These are phyloP conservation scores for Protobothrops mucrosquamatus DNA, from an alignment of 2,113 vertebrate species.

Conservation along the genomic window DNA sequence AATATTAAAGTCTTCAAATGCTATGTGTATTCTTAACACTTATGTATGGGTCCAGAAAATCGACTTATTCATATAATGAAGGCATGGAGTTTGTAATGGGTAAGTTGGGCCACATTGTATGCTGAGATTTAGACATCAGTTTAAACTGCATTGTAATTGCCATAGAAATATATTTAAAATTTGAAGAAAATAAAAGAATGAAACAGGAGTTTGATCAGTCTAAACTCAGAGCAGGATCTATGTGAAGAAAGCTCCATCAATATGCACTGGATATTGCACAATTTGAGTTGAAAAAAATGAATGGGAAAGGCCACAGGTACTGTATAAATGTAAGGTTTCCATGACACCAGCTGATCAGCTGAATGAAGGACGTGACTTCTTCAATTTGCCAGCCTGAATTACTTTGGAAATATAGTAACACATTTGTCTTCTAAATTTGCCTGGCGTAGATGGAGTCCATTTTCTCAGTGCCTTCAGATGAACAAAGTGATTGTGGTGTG, in stretches of 20 bases:
- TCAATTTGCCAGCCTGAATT: slow-evolving; percentile 44
- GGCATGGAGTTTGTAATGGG: neutral
- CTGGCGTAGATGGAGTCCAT: slow-evolving; percentile 24
- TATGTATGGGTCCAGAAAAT: neutral
- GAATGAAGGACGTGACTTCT: neutral
- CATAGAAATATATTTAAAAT: neutral
- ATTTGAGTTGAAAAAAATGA: neutral
- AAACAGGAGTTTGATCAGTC: neutral
- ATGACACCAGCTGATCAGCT: neutral
- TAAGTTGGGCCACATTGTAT: neutral
- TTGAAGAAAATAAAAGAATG: neutral
- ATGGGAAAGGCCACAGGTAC: neutral
- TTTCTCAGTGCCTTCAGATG: slow-evolving; percentile 34
- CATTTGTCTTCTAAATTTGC: slow-evolving; percentile 44
- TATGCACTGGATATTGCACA: neutral
- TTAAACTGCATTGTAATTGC: neutral
- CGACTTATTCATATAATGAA: neutral
- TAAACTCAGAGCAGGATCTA: neutral
- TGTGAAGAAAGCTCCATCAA: neutral
- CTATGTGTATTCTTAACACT: neutral
- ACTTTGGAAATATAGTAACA: slow-evolving; percentile 23
- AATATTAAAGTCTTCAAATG: neutral
- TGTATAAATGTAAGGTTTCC: neutral
- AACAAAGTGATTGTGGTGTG: neutral
- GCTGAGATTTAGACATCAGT: neutral